These are phyloP conservation scores for Plotosus lineatus DNA, from an alignment of 2,113 vertebrate genomes.

Conservation along the genomic window DNA sequence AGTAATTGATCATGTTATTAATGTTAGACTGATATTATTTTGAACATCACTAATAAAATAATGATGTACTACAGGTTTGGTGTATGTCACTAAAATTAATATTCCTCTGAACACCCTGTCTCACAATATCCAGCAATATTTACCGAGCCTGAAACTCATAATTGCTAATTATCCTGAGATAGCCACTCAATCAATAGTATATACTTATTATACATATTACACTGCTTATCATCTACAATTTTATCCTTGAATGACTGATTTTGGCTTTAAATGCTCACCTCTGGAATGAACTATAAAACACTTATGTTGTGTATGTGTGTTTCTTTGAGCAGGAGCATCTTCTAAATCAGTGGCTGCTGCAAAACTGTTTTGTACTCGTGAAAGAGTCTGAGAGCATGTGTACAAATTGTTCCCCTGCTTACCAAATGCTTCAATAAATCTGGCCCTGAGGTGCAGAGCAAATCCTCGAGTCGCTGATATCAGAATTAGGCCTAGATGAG, in stretches of 20 bases:
- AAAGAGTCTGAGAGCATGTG: slow-evolving; percentile 9
- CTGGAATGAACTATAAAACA: background rate
- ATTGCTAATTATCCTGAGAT: too few relatives aligned
- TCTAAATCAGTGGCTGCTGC: slow-evolving; percentile 6
- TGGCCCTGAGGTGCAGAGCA: slow-evolving; percentile 36
- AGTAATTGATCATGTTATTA: too few relatives aligned
- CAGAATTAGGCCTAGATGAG: slow-evolving; percentile 47
- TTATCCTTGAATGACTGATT: background rate
- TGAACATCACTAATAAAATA: too few relatives aligned
- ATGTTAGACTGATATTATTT: too few relatives aligned
- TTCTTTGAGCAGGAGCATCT: background rate
- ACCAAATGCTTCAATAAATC: slow-evolving; percentile 44
- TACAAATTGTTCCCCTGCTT: slow-evolving; percentile 29
- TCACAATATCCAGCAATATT: too few relatives aligned
- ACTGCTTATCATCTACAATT: background rate
- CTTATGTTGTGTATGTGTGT: background rate
- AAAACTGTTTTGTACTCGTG: background rate
- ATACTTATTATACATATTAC: too few relatives aligned
- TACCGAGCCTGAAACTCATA: too few relatives aligned
- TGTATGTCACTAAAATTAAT: too few relatives aligned
- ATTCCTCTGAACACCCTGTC: too few relatives aligned
- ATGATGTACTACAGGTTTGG: too few relatives aligned
- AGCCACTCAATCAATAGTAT: too few relatives aligned
- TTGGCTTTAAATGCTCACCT: background rate
- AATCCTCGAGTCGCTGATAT: slow-evolving; percentile 35